Base-by-base conservation (phyloP, 2,888 invertebrate genomes). In the Euplexia lucipara region DNA sequence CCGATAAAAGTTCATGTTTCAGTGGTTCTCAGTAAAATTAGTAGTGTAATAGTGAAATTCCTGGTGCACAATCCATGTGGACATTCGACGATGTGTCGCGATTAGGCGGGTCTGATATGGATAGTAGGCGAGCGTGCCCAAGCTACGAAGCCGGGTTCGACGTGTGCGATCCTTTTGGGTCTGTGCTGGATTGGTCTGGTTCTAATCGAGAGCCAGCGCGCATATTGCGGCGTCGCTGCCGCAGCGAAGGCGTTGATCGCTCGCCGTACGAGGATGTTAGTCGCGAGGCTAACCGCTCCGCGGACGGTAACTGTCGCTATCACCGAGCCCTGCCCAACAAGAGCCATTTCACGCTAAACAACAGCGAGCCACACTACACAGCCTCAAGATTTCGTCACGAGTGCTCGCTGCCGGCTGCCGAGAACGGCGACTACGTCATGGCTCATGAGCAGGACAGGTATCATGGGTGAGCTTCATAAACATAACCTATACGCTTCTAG, bases 361-460 rank as follows among this genome's bases (percentile, higher is more conserved):
- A 90, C 85, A 90, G 85, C 48, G 90, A 90, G 35, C 82, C 86
- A 53, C 83, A 85, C 39, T 83, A 82, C 73, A 87, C 90, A 49
- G 83, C 32, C 14, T 8, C 53, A 34, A 66, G 91, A 70, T 93
- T 90, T 74, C 88, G 86, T 53, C 90, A 91, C 90, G 94, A 94
- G 89, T 94, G 92, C 78, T 86, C 86, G 41, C 83, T 93, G 69
- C 92, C 93, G n/a, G 84, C 88, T 48, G 88, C 92, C 9, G 89
- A 91, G 72, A 94, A 94, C 95, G 95, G 95, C 26, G 95, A 95
- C 88, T 94, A 89, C 88, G 83, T 90, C 75, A 95, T 95, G 94
- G 87, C 93, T 53, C 91, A 91, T 70, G 93, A 94, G 65, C 90
- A 86, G 54, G 88, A 90, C 64, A 85, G 86, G 73, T 88, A 89